phyloP scores from a whole-genome alignment of 2,888 invertebrate species.

The Euplagia quadripunctaria region DNA sequence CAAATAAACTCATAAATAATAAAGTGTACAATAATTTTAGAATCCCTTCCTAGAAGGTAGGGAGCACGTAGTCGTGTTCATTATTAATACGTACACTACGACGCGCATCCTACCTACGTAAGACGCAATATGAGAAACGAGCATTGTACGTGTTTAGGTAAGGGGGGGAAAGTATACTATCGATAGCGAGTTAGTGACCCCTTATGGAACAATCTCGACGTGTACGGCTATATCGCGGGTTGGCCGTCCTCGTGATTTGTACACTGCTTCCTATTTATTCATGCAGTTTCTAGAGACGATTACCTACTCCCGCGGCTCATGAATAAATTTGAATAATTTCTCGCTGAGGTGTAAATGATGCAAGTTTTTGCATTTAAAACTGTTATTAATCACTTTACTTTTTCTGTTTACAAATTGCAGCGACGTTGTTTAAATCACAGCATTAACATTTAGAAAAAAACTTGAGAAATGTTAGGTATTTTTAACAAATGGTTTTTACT shows the following conservation, averaged over 20 bases:
- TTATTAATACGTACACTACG: too few species aligned
- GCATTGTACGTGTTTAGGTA: conserved; percentile 39
- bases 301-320: conserved; percentile 81
- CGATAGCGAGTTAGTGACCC: conserved; percentile 45
- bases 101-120: background rate
- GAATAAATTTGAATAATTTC: conserved; percentile 85
- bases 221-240: conserved; percentile 56
- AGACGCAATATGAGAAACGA: conserved; percentile 38
- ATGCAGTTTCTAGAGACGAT: conserved; percentile 81
- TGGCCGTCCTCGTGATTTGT: conserved; percentile 76
- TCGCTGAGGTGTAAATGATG: conserved; percentile 83
- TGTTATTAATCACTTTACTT: conserved; percentile 78
- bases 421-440: conserved; percentile 45
- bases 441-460: conserved; percentile 40
- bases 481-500: conserved; percentile 37
- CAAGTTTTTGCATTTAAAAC: conserved; percentile 84
- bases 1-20: background rate
- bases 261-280: conserved; percentile 82
- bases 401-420: conserved; percentile 69
- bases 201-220: conserved; percentile 52
- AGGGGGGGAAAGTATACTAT: conserved; percentile 40
- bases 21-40: background rate
- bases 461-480: conserved; percentile 33
- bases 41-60: background rate
- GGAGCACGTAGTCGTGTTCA: background rate